A percentile compares a stretch with the other conserved stretches of the same genome.
These are phyloP conservation scores for Torymus texanus DNA, from an alignment of 2,888 invertebrate genomes.

Conservation along the genomic window DNA sequence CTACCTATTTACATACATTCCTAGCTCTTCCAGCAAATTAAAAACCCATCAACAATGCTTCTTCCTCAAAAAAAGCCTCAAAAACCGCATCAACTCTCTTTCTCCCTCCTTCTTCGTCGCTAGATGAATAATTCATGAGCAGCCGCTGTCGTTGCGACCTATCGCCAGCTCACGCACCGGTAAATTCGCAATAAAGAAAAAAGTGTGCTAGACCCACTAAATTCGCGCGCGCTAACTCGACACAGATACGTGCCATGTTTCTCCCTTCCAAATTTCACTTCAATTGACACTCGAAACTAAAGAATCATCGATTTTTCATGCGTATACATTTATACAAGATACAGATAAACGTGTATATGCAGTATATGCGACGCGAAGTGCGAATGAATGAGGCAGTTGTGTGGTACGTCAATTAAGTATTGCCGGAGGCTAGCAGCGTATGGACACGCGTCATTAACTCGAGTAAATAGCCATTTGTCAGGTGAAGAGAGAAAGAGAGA, in stretches of 20 bases:
- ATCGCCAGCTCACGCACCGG: background rate
- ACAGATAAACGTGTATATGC: background rate
- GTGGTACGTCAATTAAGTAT: slow-evolving; percentile 1
- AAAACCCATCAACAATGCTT: too few species aligned
- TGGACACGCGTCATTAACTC: slow-evolving; percentile 29
- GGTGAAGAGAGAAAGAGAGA: background rate
- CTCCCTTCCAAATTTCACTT: background rate
- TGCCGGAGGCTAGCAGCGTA: slow-evolving; percentile 11
- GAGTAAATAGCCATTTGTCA: slow-evolving; percentile 44
- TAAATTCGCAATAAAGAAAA: slow-evolving; percentile 41
- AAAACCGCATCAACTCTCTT: too few species aligned
- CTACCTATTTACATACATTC: too few species aligned
- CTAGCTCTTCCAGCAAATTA: too few species aligned
- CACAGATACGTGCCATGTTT: background rate
- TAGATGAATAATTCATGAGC: too few species aligned
- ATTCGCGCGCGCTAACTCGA: background rate
- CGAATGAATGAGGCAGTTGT: background rate
- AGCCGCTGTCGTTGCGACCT: too few species aligned
- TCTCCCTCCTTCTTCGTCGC: too few species aligned
- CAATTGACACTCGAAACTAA: background rate
- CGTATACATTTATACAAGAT: background rate
- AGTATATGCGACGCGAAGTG: background rate
- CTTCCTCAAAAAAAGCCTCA: too few species aligned
- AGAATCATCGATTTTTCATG: background rate
- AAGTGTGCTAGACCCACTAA: slow-evolving; percentile 37